A percentile compares a stretch with the other conserved stretches of the same genome.
phyloP scores from a whole-genome alignment of 2,888 invertebrate species.

The Caradrina clavipalpis region DNA sequence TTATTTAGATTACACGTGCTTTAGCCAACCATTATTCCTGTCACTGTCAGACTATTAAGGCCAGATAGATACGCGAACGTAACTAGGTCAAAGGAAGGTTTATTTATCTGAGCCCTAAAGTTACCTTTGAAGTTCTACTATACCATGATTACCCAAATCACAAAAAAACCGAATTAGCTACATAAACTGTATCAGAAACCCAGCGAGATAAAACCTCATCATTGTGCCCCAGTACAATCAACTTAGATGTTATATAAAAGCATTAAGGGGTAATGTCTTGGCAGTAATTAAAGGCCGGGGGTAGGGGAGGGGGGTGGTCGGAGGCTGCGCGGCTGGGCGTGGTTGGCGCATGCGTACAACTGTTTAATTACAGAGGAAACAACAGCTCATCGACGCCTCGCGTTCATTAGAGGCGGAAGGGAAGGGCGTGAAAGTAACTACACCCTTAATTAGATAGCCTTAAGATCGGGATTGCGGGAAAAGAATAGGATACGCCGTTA shows the following conservation, averaged over 20 bases:
- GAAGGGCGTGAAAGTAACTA: constrained; percentile 65
- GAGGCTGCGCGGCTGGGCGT: constrained; percentile 89
- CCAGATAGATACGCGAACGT: not conserved
- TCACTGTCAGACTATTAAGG: not conserved
- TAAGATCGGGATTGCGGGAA: constrained; percentile 54
- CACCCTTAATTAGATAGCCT: constrained; percentile 65
- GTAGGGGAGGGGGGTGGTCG: constrained; percentile 69
- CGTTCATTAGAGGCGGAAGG: constrained; percentile 84
- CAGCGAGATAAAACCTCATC: constrained; percentile 45
- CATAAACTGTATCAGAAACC: constrained; percentile 32
- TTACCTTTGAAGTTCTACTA: constrained; percentile 16
- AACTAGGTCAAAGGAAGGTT: not conserved
- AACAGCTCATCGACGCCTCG: constrained; percentile 87
- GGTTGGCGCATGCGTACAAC: constrained; percentile 86
- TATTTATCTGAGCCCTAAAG: not conserved
- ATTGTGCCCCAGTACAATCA: constrained; percentile 49
- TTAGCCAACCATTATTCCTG: too few relatives aligned
- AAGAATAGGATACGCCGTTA: constrained; percentile 1
- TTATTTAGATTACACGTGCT: too few relatives aligned
- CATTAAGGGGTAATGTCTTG: constrained; percentile 89
- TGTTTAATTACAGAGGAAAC: constrained; percentile 86
- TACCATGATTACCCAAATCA: constrained; percentile 34
- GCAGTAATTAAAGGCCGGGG: constrained; percentile 86
- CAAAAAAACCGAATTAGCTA: constrained; percentile 42
- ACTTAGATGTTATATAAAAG: constrained; percentile 76